Percentiles rank a stretch among this genome's conserved stretches.
These are phyloP conservation scores for Oegoconia quadripuncta DNA, from an alignment of 2,888 invertebrate species.

Conservation along the genomic window DNA sequence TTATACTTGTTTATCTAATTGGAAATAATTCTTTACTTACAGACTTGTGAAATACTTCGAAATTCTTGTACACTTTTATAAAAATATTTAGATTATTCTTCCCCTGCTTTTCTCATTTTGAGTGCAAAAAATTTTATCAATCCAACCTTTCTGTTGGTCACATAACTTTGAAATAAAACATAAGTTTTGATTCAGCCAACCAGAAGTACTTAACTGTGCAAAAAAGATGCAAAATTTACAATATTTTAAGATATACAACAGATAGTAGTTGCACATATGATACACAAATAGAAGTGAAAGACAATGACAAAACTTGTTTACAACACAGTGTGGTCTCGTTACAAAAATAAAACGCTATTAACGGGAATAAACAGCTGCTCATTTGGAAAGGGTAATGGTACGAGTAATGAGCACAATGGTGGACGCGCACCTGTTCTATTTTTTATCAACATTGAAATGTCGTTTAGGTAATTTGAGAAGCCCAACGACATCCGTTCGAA, in stretches of 20 bases:
- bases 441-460: constrained; percentile 32
- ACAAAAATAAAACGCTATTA: constrained; percentile 34
- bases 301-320: constrained; percentile 12
- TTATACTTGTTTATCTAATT: no score
- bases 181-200: no score
- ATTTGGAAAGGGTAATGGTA: constrained; percentile 36
- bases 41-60: no score
- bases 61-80: no score
- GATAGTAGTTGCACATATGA: background rate
- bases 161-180: no score
- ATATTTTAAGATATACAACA: background rate
- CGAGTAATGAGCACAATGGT: constrained; percentile 24
- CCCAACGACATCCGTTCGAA: background rate
- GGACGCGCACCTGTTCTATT: constrained; percentile 36
- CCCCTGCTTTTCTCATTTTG: no score
- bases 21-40: no score
- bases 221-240: no score
- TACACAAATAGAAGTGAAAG: background rate
- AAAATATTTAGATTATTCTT: no score
- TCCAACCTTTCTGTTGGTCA: no score
- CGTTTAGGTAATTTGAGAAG: constrained; percentile 19
- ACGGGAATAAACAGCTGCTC: constrained; percentile 38
- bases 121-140: no score
- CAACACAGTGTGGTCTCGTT: constrained; percentile 17
- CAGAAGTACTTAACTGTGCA: no score